Base-by-base conservation (phyloP, 2,797 vertebrate genomes). In the Melopsittacus undulatus region DNA sequence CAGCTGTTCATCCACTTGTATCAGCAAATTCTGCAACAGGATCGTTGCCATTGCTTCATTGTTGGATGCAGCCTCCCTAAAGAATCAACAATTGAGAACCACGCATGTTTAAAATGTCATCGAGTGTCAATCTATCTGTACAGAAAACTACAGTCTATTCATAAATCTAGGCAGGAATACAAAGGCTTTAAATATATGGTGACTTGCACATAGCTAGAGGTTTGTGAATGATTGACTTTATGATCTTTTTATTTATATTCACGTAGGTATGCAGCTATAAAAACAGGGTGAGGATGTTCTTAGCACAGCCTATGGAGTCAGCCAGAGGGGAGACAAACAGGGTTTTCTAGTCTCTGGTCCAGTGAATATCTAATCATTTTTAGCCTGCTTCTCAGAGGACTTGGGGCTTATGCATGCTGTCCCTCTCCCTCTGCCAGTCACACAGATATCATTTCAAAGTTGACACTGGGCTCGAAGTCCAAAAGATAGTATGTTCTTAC, bases 31-130 rank as follows among this genome's bases (percentile, higher is more conserved):
- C 93, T 97, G 98, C 92, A 99, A 98, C 61, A 99, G 98, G 92
- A 99, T 98, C 1, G 97, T 97, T 38, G 99, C 99, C 98, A 99
- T 98, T 4, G 99, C 98, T 93, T 99, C 99, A 7, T 99, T 98
- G 89, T 98, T 98, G 48, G 98, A 98, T 4, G 99, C 99, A 2
- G 98, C 98, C 91, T 99, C 99, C 99, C 99, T 99, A 59, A 72
- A 90, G 36, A n/a, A 54, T 46, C 79, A 49, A 38, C 4, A 26
- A 70, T 90, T 4, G 48, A 75, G 78, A 93, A 57, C 13, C 24
- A 61, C 0, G 1, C 2, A 1, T 9, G 12, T 85, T 89, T 62
- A 90, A 83, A 80, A 66, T 22, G 23, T 26, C 7, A 0, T 12
- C 45, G 34, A 78, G 42, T 27, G 27, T 52, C 29, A 34, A 1